Percentiles rank a stretch among this genome's conserved stretches.
Evolutionary conservation across 2,797 vertebrate species (phyloP).

Genomic region (Falco berigora): DNA sequence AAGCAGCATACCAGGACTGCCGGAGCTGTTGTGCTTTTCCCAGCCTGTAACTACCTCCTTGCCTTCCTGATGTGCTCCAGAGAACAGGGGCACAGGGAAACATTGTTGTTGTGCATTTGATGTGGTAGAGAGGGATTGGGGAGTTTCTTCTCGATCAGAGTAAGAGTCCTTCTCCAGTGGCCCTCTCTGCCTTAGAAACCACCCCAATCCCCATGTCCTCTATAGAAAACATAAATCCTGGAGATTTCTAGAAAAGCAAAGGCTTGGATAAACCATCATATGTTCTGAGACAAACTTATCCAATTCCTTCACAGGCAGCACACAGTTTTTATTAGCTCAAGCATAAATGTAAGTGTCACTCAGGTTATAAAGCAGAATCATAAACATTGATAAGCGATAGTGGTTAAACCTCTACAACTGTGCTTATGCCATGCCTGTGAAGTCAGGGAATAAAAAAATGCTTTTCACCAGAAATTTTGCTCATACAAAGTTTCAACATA

Average conservation of each 20-base stretch:
- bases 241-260: neutral
- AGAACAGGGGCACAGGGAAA: neutral
- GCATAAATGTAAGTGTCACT: neutral
- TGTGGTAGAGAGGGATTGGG: neutral
- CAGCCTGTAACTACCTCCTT: neutral
- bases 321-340: neutral
- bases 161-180: fast-evolving
- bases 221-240: neutral
- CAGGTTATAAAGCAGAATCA: neutral
- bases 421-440: neutral
- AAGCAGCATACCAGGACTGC: neutral
- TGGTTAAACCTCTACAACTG: neutral
- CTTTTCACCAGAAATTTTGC: neutral
- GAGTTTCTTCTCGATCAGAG: neutral
- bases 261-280: neutral
- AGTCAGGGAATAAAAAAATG: neutral
- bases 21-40: neutral
- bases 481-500: neutral
- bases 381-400: neutral
- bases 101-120: fast-evolving
- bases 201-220: no score
- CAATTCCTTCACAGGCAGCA: neutral
- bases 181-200: neutral
- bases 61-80: neutral
- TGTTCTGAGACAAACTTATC: neutral